Percentiles rank a stretch among this genome's conserved stretches.
Conservation (phyloP, 2,113 vertebrate species). For the Cariama cristata region DNA sequence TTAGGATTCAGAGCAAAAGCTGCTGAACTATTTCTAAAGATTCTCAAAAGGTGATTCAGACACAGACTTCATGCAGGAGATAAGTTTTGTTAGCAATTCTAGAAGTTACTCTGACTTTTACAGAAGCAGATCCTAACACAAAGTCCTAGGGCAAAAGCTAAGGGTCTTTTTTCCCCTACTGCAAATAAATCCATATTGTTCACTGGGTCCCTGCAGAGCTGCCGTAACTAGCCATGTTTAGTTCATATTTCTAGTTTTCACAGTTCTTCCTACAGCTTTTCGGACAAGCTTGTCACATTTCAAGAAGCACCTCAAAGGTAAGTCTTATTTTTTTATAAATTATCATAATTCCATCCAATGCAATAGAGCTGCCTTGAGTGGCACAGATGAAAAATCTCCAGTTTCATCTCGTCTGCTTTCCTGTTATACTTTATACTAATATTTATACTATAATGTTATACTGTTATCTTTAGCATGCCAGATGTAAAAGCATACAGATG, state of each 20-base stretch:
- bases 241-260: neutral
- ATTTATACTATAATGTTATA: neutral
- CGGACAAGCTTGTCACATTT: neutral
- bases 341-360: neutral
- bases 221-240: neutral
- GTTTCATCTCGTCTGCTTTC: neutral
- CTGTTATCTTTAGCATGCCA: neutral
- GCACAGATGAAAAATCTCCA: neutral
- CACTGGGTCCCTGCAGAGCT: neutral
- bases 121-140: neutral
- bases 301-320: neutral
- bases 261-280: neutral
- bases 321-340: neutral
- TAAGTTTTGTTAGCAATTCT: neutral
- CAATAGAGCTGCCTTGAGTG: neutral
- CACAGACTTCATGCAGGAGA: neutral
- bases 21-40: neutral
- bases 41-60: neutral
- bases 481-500: neutral
- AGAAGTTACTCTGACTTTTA: neutral
- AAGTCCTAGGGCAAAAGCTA: neutral
- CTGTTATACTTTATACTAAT: neutral
- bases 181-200: neutral
- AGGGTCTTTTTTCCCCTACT: neutral
- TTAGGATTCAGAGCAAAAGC: neutral